Percentiles rank a stretch among this genome's conserved stretches.
phyloP scores from a whole-genome alignment of 2,797 vertebrate species.

The Falco novaeseelandiae region DNA sequence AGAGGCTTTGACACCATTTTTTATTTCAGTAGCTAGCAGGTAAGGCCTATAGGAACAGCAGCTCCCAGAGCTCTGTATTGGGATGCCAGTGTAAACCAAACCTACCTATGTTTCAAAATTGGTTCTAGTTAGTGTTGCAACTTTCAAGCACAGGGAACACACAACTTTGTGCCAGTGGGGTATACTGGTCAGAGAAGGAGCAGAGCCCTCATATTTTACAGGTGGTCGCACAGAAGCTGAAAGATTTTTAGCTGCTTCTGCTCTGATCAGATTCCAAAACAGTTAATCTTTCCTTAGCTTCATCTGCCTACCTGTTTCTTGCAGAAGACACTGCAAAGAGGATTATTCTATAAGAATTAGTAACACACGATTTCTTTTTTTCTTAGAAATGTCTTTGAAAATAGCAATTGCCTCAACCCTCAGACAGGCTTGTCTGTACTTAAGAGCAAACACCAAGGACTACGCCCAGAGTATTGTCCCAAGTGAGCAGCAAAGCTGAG shows the following conservation, averaged over 20 bases:
- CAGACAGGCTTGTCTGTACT: background rate
- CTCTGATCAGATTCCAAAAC: background rate
- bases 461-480: background rate
- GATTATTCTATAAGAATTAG: background rate
- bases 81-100: background rate
- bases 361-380: background rate
- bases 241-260: background rate
- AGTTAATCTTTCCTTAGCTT: background rate
- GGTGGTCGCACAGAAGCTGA: background rate
- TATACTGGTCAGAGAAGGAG: background rate
- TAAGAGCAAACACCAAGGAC: background rate
- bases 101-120: rapidly evolving
- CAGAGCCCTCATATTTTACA: background rate
- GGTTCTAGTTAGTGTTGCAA: background rate
- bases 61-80: background rate
- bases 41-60: background rate
- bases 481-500: background rate
- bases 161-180: background rate
- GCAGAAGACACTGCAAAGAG: background rate
- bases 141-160: background rate
- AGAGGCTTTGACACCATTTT: background rate
- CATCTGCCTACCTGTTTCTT: background rate
- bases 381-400: background rate
- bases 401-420: background rate
- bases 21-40: background rate